Base-by-base conservation (phyloP, 1,140 invertebrate species). In the Pachypeltis micranthus region DNA sequence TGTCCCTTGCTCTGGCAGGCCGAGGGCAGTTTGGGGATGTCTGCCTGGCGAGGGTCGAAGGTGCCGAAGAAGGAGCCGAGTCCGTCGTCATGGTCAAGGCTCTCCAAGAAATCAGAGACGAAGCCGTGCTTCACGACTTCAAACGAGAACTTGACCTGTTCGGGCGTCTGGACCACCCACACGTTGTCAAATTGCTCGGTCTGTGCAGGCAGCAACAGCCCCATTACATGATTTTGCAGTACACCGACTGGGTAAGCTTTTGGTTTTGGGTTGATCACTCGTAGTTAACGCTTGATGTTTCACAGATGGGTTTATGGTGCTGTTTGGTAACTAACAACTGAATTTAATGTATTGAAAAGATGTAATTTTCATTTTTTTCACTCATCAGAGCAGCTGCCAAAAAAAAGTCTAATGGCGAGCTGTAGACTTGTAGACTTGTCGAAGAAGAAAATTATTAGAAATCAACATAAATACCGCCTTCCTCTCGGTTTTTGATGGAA, bases 1-100 rank as follows among this genome's bases (percentile, higher is more conserved):
- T n/a, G n/a, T n/a, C n/a, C n/a, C n/a, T n/a, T n/a, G n/a, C n/a
- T n/a, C n/a, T 51, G 47, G 47, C 63, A 81, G 90, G 93, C 28
- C 85, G 90, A 29, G 91, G 92, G 7, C 86, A 93, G 69, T 95
- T 93, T 70, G 93, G 93, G 0, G 92, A 96, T 70, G 85, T 96
- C 1, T 86, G 89, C 69, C 75, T 93, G 3, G 86, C 86, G 0
- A 88, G 85, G 72, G 80, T 79, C 4, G 72, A 75, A 65, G 69
- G 78, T 3, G 59, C 71, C 19, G 72, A 77, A 62, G 69, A 67
- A 12, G 74, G 75, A 1, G 27, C 27, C 71, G 57, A 75, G 68
- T 61, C 65, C 57, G 70, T 73, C 19, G 80, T 88, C 1, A 81
- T 90, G 78, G 83, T 89, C 0, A 90, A 90, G 72, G 81, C 84